Evolutionary conservation across 2,888 invertebrate species (phyloP).

Genomic region (Platycheirus rosarum): DNA sequence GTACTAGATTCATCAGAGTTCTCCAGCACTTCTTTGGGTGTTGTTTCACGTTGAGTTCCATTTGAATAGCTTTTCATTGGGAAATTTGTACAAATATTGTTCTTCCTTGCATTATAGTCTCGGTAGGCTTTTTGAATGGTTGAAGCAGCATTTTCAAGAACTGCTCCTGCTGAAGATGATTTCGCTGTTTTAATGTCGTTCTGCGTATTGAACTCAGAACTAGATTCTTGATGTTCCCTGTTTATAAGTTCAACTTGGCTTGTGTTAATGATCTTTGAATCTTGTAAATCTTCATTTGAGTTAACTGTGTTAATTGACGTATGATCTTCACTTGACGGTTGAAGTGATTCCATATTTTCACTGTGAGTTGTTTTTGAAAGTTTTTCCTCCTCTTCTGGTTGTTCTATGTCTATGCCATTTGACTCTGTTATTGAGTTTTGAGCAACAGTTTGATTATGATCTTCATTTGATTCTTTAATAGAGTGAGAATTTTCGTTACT

Average conservation of each 20-base stretch:
- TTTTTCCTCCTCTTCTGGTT: not conserved
- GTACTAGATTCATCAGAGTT: slow-evolving; percentile 58
- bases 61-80: slow-evolving; percentile 39
- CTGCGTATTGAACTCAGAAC: not conserved
- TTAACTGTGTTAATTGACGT: not conserved
- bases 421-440: not conserved
- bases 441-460: not conserved
- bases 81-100: not conserved
- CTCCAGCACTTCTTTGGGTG: slow-evolving; percentile 25
- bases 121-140: slow-evolving; percentile 70
- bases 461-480: not conserved
- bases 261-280: no score
- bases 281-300: not conserved
- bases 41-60: slow-evolving; percentile 23
- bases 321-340: not conserved
- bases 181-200: not conserved
- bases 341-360: not conserved
- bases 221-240: no score
- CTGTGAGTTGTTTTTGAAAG: not conserved
- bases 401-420: not conserved
- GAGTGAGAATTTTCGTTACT: not conserved
- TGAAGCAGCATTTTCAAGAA: slow-evolving; percentile 48
- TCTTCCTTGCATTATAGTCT: slow-evolving; percentile 45
- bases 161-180: slow-evolving; percentile 45
- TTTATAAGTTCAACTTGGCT: not conserved